phyloP scores from a whole-genome alignment of 2,888 invertebrate species.

The Parnassius glacialis region DNA sequence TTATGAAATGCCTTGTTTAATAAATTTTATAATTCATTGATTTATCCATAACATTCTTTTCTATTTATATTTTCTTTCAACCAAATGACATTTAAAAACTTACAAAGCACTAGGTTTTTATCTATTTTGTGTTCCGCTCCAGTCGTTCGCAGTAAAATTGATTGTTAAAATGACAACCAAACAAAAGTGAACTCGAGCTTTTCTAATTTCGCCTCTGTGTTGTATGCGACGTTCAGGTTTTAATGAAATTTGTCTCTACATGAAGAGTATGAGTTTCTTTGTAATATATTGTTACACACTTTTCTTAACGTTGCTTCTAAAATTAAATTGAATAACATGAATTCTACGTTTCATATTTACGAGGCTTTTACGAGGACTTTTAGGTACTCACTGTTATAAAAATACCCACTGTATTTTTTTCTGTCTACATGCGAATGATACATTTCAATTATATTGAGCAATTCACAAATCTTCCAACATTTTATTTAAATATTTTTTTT shows the following conservation, averaged over 20 bases:
- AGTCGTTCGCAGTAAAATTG: conserved; percentile 9
- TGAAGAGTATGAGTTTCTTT: background rate
- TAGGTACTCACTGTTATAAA: no score
- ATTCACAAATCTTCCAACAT: no score
- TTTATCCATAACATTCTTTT: no score
- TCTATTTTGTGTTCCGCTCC: conserved; percentile 10
- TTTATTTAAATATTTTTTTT: no score
- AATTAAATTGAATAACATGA: background rate
- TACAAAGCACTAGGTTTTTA: conserved; percentile 1
- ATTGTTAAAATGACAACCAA: conserved; percentile 2
- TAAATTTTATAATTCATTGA: no score
- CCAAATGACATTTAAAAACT: conserved; percentile 2
- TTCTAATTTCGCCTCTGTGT: background rate
- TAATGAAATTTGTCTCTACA: conserved; percentile 2
- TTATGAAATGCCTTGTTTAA: no score
- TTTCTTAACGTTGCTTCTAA: background rate
- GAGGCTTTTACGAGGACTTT: no score
- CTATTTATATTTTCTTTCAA: background rate
- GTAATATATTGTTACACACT: conserved; percentile 1
- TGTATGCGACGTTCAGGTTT: background rate
- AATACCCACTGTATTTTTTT: no score
- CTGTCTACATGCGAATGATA: no score
- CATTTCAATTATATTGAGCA: no score
- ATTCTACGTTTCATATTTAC: background rate
- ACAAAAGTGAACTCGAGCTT: conserved; percentile 2